phyloP scores from a whole-genome alignment of 2,888 invertebrate genomes.

The Leptarthrus brevirostris region DNA sequence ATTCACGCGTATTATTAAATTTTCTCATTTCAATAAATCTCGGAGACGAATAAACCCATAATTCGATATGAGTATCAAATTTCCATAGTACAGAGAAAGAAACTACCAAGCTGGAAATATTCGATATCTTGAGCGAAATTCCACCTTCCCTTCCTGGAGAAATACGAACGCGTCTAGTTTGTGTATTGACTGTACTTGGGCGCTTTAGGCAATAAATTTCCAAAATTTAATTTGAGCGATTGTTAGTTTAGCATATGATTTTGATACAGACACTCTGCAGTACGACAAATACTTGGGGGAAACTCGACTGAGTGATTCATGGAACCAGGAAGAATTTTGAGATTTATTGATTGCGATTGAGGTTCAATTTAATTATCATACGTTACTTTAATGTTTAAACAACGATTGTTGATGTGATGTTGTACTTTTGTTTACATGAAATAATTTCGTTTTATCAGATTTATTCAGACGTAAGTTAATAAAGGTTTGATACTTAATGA shows the following conservation, averaged over 20 bases:
- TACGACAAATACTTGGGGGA: too few relatives aligned
- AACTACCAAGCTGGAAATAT: constrained; percentile 35
- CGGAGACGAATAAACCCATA: not conserved
- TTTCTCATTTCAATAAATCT: constrained; percentile 39
- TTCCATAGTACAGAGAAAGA: not conserved
- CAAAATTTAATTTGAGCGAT: not conserved
- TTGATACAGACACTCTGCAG: not conserved
- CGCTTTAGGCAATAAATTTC: not conserved
- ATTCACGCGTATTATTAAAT: constrained; percentile 38
- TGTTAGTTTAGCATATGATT: not conserved
- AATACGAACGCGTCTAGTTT: not conserved
- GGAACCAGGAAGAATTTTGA: too few relatives aligned
- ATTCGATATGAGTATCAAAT: constrained; percentile 16
- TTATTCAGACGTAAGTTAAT: too few relatives aligned
- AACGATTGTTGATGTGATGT: too few relatives aligned
- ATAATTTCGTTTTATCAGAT: too few relatives aligned
- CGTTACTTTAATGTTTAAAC: too few relatives aligned
- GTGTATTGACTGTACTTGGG: not conserved
- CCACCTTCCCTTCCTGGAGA: not conserved
- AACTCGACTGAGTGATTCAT: too few relatives aligned
- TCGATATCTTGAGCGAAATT: not conserved
- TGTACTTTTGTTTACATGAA: too few relatives aligned
- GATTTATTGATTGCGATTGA: too few relatives aligned
- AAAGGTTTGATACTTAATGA: too few relatives aligned
- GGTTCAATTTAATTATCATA: too few relatives aligned